Evolutionary conservation across 1,140 invertebrate genomes (phyloP), one percentile per base, ranked within the genome.

Genomic region (Apocrypta bakeri): DNA sequence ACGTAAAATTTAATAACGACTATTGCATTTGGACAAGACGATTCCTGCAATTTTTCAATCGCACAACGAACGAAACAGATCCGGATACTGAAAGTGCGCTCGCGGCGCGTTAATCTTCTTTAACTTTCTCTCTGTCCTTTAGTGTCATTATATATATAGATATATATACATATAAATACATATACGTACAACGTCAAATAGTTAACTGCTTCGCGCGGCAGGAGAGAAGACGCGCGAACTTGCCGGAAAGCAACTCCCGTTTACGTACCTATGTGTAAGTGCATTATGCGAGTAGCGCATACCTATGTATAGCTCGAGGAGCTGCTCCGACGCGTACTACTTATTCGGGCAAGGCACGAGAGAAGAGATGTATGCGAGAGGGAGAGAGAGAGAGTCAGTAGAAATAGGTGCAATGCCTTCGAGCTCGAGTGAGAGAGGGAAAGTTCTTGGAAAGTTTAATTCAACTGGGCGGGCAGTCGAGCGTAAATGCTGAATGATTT

Each of bases 361-460:
- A 56, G 48, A 56, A n/a, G 83, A 85, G 81, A 84, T 63, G 79
- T 84, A 77, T 77, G 77, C 82, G 68, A 84, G 21, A 21, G 33
- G 33, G 25, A 69, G 82, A 29, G 72, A 84, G 71, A 75, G 81
- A 83, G 85, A 82, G 79, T 37, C 42, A 48, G 42, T 42, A 4
- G 79, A 27, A 78, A 85, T 85, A 83, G 84, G 84, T 87, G 88
- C 87, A 63, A 82, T 86, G 84, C 79, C 82, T 86, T 81, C 76
- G 56, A 84, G 82, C 86, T 81, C 76, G 56, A 84, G 82, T 27
- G 48, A 78, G 48, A 63, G 79, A 75, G 82, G 42, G 84, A 74
- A 87, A 89, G 83, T 88, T 90, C 86, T 87, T 81, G 82, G 85
- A 86, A 88, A 90, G 88, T 90, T 90, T 90, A 89, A 90, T 90